Percentiles rank a stretch among this genome's conserved stretches.
Evolutionary conservation across 2,888 invertebrate genomes (phyloP).

Genomic region (Cataglyphis cursor): DNA sequence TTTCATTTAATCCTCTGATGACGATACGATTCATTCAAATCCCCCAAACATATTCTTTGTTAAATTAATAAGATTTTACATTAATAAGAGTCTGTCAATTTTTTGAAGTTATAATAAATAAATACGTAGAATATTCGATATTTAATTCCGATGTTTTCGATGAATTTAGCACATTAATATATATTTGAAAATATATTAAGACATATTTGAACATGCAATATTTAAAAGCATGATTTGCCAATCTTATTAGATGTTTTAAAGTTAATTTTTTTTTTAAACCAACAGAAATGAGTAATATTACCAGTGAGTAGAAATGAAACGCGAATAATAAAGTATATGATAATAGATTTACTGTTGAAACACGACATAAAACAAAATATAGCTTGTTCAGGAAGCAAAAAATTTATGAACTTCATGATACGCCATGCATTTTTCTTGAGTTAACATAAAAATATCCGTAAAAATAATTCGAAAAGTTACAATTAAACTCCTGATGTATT

Average conservation of each 20-base stretch:
- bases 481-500: background rate
- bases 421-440: background rate
- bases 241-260: background rate
- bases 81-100: background rate
- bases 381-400: background rate
- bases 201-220: conserved; percentile 7
- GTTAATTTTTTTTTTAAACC: background rate
- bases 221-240: background rate
- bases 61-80: background rate
- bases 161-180: background rate
- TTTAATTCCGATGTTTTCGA: background rate
- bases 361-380: background rate
- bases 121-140: background rate
- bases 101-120: background rate
- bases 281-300: background rate
- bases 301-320: background rate
- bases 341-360: conserved; percentile 16
- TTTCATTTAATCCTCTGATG: background rate
- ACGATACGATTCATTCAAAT: background rate
- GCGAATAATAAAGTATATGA: background rate
- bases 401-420: background rate
- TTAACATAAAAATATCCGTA: conserved; percentile 13
- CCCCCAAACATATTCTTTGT: background rate
- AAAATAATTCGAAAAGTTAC: conserved; percentile 2
- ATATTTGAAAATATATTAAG: conserved; percentile 5